These are phyloP conservation scores for Troides aeacus DNA, from an alignment of 2,888 invertebrate species.

Conservation along the genomic window DNA sequence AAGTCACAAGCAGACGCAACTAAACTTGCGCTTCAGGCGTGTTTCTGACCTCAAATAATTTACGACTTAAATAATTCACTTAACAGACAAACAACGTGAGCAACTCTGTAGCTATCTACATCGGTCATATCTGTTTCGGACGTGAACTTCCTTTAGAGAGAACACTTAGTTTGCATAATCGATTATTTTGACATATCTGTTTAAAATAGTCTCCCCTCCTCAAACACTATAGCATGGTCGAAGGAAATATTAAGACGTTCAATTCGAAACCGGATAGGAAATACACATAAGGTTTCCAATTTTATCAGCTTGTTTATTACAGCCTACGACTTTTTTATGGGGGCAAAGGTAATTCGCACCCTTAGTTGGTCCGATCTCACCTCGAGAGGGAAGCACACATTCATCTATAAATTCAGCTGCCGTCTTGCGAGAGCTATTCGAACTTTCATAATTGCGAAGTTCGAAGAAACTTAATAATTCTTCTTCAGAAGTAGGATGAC, in stretches of 20 bases:
- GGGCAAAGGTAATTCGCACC: slow-evolving; percentile 46
- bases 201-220: slow-evolving; percentile 36
- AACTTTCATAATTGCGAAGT: slow-evolving; percentile 81
- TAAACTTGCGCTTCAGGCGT: slow-evolving; percentile 54
- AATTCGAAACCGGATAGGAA: slow-evolving; percentile 33
- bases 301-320: slow-evolving; percentile 43
- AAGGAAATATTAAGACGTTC: slow-evolving; percentile 23
- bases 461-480: slow-evolving; percentile 79
- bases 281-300: slow-evolving; percentile 40
- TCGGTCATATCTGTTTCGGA: slow-evolving; percentile 66
- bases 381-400: slow-evolving; percentile 65
- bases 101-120: slow-evolving; percentile 55
- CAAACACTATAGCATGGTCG: slow-evolving; percentile 21
- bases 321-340: slow-evolving; percentile 40
- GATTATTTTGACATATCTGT: slow-evolving; percentile 29
- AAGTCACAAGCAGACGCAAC: slow-evolving; percentile 61
- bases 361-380: slow-evolving; percentile 48
- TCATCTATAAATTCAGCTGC: slow-evolving; percentile 78
- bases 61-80: slow-evolving; percentile 66
- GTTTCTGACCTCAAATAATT: slow-evolving; percentile 69
- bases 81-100: slow-evolving; percentile 52
- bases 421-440: slow-evolving; percentile 78
- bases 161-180: slow-evolving; percentile 39
- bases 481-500: slow-evolving; percentile 78
- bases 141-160: slow-evolving; percentile 48